phyloP scores from a whole-genome alignment of 1,140 invertebrate species.

The Probaryconus sp. region DNA sequence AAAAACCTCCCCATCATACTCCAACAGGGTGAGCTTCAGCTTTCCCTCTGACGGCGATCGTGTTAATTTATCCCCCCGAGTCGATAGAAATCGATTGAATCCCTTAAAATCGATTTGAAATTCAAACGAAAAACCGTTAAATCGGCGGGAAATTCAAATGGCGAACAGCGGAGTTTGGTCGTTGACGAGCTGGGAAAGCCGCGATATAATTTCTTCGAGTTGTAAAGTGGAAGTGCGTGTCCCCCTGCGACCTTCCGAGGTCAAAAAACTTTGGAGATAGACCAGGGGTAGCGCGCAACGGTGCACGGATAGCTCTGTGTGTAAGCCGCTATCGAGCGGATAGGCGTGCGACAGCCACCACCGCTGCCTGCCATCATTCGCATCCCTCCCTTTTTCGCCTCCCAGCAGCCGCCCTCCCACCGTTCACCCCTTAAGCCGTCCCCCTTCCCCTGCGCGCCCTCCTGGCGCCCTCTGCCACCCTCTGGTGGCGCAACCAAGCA shows the following conservation, averaged over 20 bases:
- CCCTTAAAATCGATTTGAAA: too few relatives aligned
- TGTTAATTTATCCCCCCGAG: too few relatives aligned
- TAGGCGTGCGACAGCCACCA: slow-evolving; percentile 73
- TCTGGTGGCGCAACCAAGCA: slow-evolving; percentile 30
- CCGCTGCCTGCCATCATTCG: slow-evolving; percentile 57
- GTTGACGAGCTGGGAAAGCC: too few relatives aligned
- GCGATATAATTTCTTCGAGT: too few relatives aligned
- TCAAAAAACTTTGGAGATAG: slow-evolving; percentile 60
- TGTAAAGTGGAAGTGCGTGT: too few relatives aligned
- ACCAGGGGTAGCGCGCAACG: slow-evolving; percentile 67
- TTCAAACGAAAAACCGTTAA: too few relatives aligned
- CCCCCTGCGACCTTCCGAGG: slow-evolving; percentile 55
- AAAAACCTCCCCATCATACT: too few relatives aligned
- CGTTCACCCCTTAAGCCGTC: slow-evolving; percentile 14
- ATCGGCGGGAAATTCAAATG: too few relatives aligned
- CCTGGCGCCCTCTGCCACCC: slow-evolving; percentile 17
- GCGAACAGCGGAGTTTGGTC: too few relatives aligned
- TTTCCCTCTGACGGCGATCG: too few relatives aligned
- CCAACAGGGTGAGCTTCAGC: too few relatives aligned
- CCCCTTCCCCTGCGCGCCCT: slow-evolving; percentile 13
- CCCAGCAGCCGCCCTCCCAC: slow-evolving; percentile 32
- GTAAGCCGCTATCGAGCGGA: slow-evolving; percentile 77
- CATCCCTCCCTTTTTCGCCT: slow-evolving; percentile 41
- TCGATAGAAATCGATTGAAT: too few relatives aligned
- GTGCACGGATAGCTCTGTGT: slow-evolving; percentile 71